Evolutionary conservation across 2,888 invertebrate species (phyloP), one percentile per base, ranked within the genome.

Genomic region (Hermaeophaga mercurialis): DNA sequence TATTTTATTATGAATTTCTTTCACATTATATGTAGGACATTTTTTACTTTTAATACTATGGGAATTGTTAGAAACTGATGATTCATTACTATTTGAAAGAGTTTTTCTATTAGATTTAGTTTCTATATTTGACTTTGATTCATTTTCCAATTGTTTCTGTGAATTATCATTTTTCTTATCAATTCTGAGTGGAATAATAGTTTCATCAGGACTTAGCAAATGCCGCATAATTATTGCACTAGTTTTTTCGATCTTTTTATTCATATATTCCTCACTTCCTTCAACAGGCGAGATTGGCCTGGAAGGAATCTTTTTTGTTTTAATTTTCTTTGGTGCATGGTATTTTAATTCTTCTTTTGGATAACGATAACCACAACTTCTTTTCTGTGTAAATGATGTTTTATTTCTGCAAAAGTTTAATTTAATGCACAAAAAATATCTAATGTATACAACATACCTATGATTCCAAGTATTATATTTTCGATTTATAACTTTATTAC

Each of bases 1-100:
- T 53, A 77, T 75, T 70, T 74, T 73, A 19, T 71, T 61, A 38
- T 74, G 70, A 46, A 76, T 74, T 63, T 75, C 73, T 52, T 70
- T 61, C 7, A 72, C 67, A 59, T 69, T 64, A 39, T 65, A 66
- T 17, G 49, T 43, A 18, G 19, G 43, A 18, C 41, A 33, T 54
- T 54, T 63, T 52, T 47, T 57, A 6, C 8, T 6, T 24, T 43
- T 17, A 2, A 5, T 7, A 36, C 2, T 11, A 9, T 28, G 7
- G n/a, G 28, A 28, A 19, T 33, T 63, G 36, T 28, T 11, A 31
- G 18, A 15, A 39, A 59, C 46, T 28, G 49, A 47, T 11, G 34
- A 33, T 55, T 24, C 34, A 7, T 43, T 19, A 14, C 9, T 15
- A 22, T n/a, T 41, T 33, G 5, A 17, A 17, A 8, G 18, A 54